Conservation (phyloP, 2,113 vertebrate species). For the Poeciliopsis prolifica region DNA sequence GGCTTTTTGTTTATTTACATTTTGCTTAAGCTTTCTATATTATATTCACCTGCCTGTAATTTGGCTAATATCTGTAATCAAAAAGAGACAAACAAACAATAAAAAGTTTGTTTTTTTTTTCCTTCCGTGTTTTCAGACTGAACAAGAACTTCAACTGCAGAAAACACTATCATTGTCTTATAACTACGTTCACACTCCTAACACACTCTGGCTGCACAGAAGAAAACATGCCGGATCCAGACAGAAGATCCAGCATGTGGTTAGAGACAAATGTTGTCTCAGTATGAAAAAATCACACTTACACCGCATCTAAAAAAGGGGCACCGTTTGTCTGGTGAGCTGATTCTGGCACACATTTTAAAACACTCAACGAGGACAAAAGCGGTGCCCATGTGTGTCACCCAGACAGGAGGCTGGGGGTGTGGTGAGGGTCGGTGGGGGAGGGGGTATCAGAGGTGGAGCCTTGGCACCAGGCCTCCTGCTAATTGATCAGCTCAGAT, state of each 20-base stretch:
- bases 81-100: not conserved
- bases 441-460: slow-evolving; percentile 46
- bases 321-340: slow-evolving; percentile 4
- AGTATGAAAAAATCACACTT: slow-evolving; percentile 45
- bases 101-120: not conserved
- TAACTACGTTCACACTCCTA: not conserved
- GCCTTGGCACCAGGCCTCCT: slow-evolving; percentile 75
- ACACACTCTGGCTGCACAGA: not conserved
- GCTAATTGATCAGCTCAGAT: slow-evolving; percentile 87
- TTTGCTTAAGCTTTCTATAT: not conserved
- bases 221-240: slow-evolving; percentile 15
- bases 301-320: slow-evolving; percentile 10
- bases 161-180: not conserved
- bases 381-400: slow-evolving; percentile 23
- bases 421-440: not conserved
- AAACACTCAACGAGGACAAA: slow-evolving; percentile 29
- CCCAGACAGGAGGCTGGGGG: slow-evolving; percentile 29
- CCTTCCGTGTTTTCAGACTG: no score
- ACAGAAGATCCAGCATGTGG: slow-evolving; percentile 33
- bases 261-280: slow-evolving; percentile 48
- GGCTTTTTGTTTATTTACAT: not conserved
- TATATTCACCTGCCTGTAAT: not conserved
- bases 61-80: not conserved
- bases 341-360: slow-evolving; percentile 34
- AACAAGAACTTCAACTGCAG: not conserved